These are phyloP conservation scores for Nanorana parkeri DNA, from an alignment of 2,113 vertebrate genomes.

Conservation along the genomic window DNA sequence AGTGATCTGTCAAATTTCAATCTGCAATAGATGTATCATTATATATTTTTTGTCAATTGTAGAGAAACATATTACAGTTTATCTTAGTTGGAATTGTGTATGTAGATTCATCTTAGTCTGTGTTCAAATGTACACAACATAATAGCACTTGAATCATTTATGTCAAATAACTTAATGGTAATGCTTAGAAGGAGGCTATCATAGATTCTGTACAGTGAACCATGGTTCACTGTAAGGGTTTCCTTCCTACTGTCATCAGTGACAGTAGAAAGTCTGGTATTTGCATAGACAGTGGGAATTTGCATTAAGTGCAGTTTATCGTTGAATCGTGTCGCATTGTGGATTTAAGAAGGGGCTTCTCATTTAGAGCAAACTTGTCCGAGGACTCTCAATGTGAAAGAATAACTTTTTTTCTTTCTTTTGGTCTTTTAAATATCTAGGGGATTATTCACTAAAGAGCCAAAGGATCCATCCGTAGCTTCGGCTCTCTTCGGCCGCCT, in stretches of 20 bases:
- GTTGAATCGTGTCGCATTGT: not conserved
- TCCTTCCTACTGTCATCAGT: conserved; percentile 10
- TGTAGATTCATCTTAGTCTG: not conserved
- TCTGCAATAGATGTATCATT: conserved; percentile 62
- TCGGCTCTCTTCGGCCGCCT: too few relatives aligned
- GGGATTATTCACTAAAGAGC: too few relatives aligned
- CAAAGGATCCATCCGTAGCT: too few relatives aligned
- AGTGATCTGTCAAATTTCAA: conserved; percentile 69
- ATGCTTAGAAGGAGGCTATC: not conserved
- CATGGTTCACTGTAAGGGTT: not conserved
- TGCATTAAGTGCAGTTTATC: not conserved
- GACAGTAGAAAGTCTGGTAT: not conserved
- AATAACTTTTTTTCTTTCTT: too few relatives aligned
- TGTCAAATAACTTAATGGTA: conserved; percentile 11
- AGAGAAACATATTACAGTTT: conserved; percentile 60
- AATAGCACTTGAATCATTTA: too few relatives aligned
- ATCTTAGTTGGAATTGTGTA: not conserved
- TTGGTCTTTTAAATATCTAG: too few relatives aligned
- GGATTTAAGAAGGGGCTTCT: too few relatives aligned
- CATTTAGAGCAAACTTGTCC: too few relatives aligned
- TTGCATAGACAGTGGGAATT: conserved; percentile 7
- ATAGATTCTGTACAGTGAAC: not conserved
- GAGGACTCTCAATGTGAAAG: not conserved
- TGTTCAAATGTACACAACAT: not conserved
- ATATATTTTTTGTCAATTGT: conserved; percentile 65